phyloP scores from a whole-genome alignment of 2,797 vertebrate genomes.

The Brachymystax lenok region DNA sequence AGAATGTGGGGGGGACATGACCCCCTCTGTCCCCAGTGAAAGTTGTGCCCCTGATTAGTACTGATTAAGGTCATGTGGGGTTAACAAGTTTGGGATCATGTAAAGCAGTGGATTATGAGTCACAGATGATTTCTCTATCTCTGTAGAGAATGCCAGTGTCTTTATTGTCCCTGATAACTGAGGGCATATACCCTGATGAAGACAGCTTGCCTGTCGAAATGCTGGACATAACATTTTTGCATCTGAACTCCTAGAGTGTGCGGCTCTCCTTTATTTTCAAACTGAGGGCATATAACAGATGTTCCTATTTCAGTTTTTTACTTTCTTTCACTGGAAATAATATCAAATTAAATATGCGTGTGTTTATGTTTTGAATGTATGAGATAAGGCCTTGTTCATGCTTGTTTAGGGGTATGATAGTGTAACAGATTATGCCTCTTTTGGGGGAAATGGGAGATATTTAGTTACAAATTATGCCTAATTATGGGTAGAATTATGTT shows the following conservation, averaged over 20 bases:
- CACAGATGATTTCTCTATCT: not conserved
- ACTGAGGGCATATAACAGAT: not conserved
- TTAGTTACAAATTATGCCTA: too few species aligned
- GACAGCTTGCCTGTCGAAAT: too few species aligned
- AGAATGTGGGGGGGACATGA: too few species aligned
- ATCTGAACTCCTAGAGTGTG: too few species aligned
- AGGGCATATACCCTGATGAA: too few species aligned
- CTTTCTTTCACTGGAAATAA: not conserved
- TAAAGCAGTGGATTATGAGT: slow-evolving; percentile 10
- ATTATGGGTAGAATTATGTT: too few species aligned
- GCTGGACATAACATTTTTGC: too few species aligned
- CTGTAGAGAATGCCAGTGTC: not conserved
- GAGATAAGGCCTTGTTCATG: not conserved
- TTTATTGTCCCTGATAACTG: not conserved
- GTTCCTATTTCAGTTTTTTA: not conserved
- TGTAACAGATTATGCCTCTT: too few species aligned
- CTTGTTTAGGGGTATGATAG: not conserved
- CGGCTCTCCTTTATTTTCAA: too few species aligned
- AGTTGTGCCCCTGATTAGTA: not conserved
- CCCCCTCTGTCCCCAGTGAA: too few species aligned
- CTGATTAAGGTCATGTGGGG: slow-evolving; percentile 7
- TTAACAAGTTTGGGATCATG: slow-evolving; percentile 3
- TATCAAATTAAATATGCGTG: not conserved
- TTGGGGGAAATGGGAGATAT: too few species aligned
- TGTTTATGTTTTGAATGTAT: not conserved